Base-by-base conservation (phyloP, 2,113 vertebrate species). In the Phalacrocorax pelagicus region DNA sequence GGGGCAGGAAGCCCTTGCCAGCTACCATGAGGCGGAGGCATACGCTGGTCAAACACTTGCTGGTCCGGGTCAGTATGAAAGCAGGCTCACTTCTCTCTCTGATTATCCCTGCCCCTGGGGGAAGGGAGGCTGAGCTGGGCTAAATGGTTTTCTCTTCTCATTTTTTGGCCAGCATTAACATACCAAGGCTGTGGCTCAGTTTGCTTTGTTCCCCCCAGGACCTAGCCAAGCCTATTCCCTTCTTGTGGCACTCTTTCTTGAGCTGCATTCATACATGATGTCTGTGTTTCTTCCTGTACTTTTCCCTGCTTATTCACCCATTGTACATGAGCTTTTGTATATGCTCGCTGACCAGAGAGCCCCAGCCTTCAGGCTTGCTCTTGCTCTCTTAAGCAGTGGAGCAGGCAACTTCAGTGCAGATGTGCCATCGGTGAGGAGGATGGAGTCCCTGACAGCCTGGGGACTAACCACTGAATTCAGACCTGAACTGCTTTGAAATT, bases 51-150 rank as follows among this genome's bases (percentile, higher is more conserved):
- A 98, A 96, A 84, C 58, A 21, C 13, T 82, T 98, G 81, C 73
- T 97, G 32, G 97, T 98, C 62, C 97, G 73, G 96, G 97, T 98
- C 74, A 97, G 97, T 93, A 58, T 0, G 6, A 92, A 27, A 69
- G 54, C 9, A 49, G 20, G 15, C 40, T 87, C 2, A 0, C 21
- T 74, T 74, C 15, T 75, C 9, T 32, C 21, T 62, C 6, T 78
- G 27, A 27, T 8, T 52, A 63, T 55, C 24, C 26, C 13, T 86
- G 59, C 17, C 32, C 17, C 5, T 26, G 8, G 17, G 27, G 26
- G 29, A 87, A 51, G 44, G 69, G 47, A 81, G 44, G 10, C 24
- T 30, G 34, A 75, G 6, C 20, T 69, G 57, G 7, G 11, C 7
- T 61, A 62, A 74, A 23, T 21, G 36, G 11, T 71, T 89, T 92